Percentiles rank a stretch among this genome's conserved stretches.
These are phyloP conservation scores for Myiopsitta monachus DNA, from an alignment of 2,113 vertebrate species.

Conservation along the genomic window DNA sequence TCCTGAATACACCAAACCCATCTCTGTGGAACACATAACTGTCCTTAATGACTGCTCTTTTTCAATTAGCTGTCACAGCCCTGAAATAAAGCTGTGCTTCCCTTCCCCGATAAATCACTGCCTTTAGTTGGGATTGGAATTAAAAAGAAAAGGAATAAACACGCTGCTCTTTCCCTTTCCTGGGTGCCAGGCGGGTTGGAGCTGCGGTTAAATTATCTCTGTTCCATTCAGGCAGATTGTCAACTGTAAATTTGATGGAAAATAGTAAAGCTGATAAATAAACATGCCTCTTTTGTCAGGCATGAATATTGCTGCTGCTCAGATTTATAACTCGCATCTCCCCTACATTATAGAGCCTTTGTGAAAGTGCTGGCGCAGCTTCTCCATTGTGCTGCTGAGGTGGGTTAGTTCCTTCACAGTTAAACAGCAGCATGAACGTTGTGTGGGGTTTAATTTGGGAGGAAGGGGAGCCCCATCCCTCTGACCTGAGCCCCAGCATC, in stretches of 20 bases:
- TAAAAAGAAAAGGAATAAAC: not conserved
- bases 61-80: not conserved
- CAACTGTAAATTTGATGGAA: conserved; percentile 47
- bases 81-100: not conserved
- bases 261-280: conserved; percentile 39
- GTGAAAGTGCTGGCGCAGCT: not conserved
- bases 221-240: not conserved
- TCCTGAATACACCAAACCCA: not conserved
- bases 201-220: not conserved
- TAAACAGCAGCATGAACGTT: not conserved
- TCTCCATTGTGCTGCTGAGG: not conserved
- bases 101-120: not conserved
- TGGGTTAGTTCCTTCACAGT: not conserved
- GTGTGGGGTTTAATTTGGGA: not conserved
- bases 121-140: not conserved
- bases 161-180: not conserved
- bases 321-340: conserved; percentile 31
- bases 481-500: too few species aligned
- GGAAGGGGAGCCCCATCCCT: not conserved
- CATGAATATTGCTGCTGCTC: not conserved
- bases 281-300: conserved; percentile 22
- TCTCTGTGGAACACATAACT: not conserved
- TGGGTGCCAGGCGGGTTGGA: not conserved
- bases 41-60: not conserved
- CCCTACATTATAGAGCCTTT: not conserved